Evolutionary conservation across 2,888 invertebrate species (phyloP).

Genomic region (Periphyllus acericola): DNA sequence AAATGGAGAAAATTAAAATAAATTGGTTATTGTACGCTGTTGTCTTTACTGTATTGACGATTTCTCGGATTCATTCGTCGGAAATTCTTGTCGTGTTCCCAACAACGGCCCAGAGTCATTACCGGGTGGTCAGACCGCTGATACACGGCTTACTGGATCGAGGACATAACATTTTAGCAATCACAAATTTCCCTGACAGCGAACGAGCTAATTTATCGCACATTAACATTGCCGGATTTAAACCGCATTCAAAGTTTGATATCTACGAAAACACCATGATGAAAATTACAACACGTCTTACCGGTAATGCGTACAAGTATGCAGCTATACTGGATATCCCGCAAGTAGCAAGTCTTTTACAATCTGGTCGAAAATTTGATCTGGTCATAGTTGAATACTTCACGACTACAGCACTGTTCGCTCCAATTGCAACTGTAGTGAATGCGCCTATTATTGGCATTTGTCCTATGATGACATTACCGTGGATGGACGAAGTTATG

Average conservation of each 20-base stretch:
- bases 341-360: not conserved
- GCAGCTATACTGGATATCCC: not conserved
- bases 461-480: conserved; percentile 40
- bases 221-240: conserved; percentile 11
- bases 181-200: conserved; percentile 46
- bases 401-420: conserved; percentile 1
- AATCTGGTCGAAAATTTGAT: conserved; percentile 22
- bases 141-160: conserved; percentile 20
- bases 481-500: conserved; percentile 6
- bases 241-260: conserved; percentile 30
- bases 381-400: conserved; percentile 33
- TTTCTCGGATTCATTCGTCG: not conserved
- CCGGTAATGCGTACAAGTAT: not conserved
- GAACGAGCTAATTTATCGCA: conserved; percentile 18
- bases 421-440: conserved; percentile 21
- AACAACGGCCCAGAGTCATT: conserved; percentile 52
- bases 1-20: no score
- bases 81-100: conserved; percentile 52
- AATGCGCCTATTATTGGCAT: conserved; percentile 33
- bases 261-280: no score
- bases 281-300: not conserved
- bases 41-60: not conserved
- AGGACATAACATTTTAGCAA: conserved; percentile 12
- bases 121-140: conserved; percentile 24
- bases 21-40: no score